Conservation (phyloP, 2,113 vertebrate genomes). For the Cygnus buccinator region DNA sequence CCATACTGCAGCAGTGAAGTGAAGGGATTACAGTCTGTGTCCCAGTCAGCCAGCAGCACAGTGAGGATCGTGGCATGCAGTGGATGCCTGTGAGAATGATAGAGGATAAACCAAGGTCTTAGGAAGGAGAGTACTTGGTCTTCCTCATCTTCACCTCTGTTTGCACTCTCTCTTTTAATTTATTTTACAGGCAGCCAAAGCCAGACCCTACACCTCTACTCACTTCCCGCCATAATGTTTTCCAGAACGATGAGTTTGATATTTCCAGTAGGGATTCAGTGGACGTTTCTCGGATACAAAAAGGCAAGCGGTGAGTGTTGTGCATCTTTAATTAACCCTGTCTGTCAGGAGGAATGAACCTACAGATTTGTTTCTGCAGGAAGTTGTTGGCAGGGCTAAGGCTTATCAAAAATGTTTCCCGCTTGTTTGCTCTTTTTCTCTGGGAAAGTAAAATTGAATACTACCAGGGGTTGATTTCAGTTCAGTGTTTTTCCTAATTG, state of each 20-base stretch:
- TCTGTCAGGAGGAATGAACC: neutral
- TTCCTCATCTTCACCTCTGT: neutral
- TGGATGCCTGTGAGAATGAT: neutral
- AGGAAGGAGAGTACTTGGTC: neutral
- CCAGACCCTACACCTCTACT: slow-evolving; percentile 81
- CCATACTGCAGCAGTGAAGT: neutral
- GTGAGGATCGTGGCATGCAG: neutral
- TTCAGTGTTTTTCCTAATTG: neutral
- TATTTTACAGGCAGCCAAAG: slow-evolving; percentile 76
- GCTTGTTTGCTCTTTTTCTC: neutral
- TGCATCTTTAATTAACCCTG: neutral
- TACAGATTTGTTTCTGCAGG: neutral
- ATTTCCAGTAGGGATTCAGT: slow-evolving; percentile 90
- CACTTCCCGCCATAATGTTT: slow-evolving; percentile 83
- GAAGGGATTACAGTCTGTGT: neutral
- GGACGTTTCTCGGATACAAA: slow-evolving; percentile 91
- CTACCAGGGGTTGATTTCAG: neutral
- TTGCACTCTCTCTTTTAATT: neutral
- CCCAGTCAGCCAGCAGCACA: neutral
- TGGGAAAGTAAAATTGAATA: neutral
- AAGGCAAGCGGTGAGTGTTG: slow-evolving; percentile 87
- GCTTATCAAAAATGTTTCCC: neutral
- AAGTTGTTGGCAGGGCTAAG: neutral
- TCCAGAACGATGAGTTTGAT: slow-evolving; percentile 95
- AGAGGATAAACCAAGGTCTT: neutral